Evolutionary conservation across 1,140 invertebrate species (phyloP).

Genomic region (Choristoneura fumiferana): DNA sequence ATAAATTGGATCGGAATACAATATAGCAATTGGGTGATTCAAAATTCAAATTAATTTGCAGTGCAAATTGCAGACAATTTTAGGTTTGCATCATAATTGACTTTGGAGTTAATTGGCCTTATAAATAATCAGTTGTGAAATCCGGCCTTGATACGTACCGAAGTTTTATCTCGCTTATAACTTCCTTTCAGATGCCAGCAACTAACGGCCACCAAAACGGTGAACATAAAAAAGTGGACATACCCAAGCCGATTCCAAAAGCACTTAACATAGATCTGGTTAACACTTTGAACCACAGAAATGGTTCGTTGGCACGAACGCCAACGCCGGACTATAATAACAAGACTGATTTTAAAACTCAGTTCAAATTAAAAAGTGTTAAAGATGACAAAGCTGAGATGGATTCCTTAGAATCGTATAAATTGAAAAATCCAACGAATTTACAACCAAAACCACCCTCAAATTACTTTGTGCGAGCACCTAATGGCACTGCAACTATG

Average conservation of each 20-base stretch:
- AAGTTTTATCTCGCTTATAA: slow-evolving; percentile 8
- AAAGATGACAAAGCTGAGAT: slow-evolving; percentile 79
- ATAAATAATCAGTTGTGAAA: slow-evolving; percentile 5
- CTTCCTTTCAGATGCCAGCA: slow-evolving; percentile 59
- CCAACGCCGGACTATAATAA: slow-evolving; percentile 82
- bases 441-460: slow-evolving; percentile 82
- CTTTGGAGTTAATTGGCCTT: slow-evolving; percentile 8
- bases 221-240: slow-evolving; percentile 30
- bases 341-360: slow-evolving; percentile 54
- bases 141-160: slow-evolving; percentile 8
- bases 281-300: slow-evolving; percentile 44
- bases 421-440: slow-evolving; percentile 81
- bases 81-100: slow-evolving; percentile 12
- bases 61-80: slow-evolving; percentile 5
- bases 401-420: slow-evolving; percentile 86
- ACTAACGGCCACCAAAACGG: slow-evolving; percentile 56
- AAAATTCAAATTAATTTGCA: slow-evolving; percentile 12
- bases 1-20: too few species aligned
- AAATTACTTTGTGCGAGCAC: slow-evolving; percentile 81
- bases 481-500: slow-evolving; percentile 70
- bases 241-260: slow-evolving; percentile 31
- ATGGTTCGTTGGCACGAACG: slow-evolving; percentile 65
- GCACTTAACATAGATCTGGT: slow-evolving; percentile 40
- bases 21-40: background rate
- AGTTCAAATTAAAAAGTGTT: slow-evolving; percentile 76